Percentiles rank a stretch among this genome's conserved stretches.
Evolutionary conservation across 2,888 invertebrate genomes (phyloP).

Genomic region (Cephus sareptanus): DNA sequence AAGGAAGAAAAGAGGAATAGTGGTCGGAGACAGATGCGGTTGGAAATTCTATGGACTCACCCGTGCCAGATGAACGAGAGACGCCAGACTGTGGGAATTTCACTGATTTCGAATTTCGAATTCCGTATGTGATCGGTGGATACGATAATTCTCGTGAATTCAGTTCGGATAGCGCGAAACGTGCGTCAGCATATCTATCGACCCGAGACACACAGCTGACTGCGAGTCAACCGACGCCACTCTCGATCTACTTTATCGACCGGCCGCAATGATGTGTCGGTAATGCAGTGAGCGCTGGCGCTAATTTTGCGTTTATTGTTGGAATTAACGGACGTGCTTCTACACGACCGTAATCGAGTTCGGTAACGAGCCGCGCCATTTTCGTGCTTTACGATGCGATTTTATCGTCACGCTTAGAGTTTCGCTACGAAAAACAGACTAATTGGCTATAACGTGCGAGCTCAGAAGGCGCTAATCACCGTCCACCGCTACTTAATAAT

Average conservation of each 20-base stretch:
- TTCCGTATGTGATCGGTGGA: not conserved
- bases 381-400: slow-evolving; percentile 14
- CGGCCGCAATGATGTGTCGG: not conserved
- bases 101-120: slow-evolving; percentile 9
- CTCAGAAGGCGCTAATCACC: not conserved
- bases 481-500: not conserved
- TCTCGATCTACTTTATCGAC: not conserved
- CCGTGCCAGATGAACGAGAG: not conserved
- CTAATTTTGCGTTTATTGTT: slow-evolving; percentile 14
- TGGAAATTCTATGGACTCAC: not conserved
- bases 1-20: not conserved
- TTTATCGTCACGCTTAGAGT: slow-evolving; percentile 10
- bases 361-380: slow-evolving; percentile 8
- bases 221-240: not conserved
- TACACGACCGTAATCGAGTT: slow-evolving; percentile 19
- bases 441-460: not conserved
- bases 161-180: slow-evolving; percentile 8
- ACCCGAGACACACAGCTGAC: not conserved
- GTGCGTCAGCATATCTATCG: slow-evolving; percentile 15
- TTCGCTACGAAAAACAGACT: not conserved
- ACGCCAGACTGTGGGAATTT: slow-evolving; percentile 6
- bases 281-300: slow-evolving; percentile 2
- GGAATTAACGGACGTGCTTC: slow-evolving; percentile 15
- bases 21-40: not conserved
- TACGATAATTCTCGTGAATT: slow-evolving; percentile 4